These are phyloP conservation scores for Pyrrhia umbra DNA, from an alignment of 2,888 invertebrate species.

Conservation along the genomic window DNA sequence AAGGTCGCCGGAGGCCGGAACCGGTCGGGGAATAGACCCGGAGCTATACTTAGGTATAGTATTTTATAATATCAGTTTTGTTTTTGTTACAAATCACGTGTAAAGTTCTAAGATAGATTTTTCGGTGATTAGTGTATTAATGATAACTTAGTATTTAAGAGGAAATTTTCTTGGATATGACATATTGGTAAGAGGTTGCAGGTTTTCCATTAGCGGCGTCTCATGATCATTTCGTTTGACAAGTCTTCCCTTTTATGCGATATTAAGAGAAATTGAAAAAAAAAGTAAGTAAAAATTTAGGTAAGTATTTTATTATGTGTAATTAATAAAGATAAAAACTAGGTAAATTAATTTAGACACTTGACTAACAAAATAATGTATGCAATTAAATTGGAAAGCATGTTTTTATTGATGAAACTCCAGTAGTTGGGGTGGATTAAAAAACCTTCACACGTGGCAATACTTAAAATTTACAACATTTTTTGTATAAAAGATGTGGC, in stretches of 20 bases:
- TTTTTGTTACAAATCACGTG: neutral
- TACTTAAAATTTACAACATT: neutral
- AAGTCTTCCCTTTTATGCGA: no score
- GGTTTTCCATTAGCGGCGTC: no score
- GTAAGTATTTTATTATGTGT: slow-evolving; percentile 4
- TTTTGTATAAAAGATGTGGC: no score
- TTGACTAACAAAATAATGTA: neutral
- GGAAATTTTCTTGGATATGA: no score
- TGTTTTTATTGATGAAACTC: no score
- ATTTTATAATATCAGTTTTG: neutral
- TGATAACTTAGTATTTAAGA: no score
- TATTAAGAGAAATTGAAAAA: no score
- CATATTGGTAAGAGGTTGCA: neutral
- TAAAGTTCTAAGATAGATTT: neutral
- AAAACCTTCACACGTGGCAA: no score
- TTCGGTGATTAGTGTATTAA: no score
- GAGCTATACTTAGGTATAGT: slow-evolving; percentile 19
- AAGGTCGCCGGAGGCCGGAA: slow-evolving; percentile 65
- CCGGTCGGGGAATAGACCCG: slow-evolving; percentile 53
- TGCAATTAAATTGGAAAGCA: no score
- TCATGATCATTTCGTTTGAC: no score
- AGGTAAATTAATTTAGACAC: slow-evolving; percentile 4
- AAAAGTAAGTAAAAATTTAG: neutral
- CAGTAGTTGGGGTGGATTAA: no score
- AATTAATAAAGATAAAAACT: slow-evolving; percentile 21